These are phyloP conservation scores for Limnephilus auricula DNA, from an alignment of 2,888 invertebrate species.

Conservation along the genomic window DNA sequence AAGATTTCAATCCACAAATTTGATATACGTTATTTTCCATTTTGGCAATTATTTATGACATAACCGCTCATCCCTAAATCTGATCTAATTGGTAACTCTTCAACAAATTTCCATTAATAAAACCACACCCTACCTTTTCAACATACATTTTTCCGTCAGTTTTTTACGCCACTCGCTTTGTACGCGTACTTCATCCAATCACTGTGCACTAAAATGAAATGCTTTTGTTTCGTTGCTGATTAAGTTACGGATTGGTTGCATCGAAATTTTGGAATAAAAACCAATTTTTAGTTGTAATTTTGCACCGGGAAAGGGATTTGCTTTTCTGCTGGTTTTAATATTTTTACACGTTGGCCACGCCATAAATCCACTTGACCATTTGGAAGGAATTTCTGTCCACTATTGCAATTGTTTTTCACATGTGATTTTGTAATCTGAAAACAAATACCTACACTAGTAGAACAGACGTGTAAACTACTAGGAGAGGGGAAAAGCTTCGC, in stretches of 20 bases:
- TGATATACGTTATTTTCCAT: background rate
- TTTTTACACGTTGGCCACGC: background rate
- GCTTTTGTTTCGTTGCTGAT: background rate
- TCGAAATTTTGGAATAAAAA: no score
- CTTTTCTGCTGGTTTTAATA: background rate
- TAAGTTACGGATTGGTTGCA: background rate
- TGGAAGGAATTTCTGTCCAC: background rate
- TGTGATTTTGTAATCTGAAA: background rate
- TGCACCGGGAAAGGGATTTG: background rate
- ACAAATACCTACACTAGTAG: background rate
- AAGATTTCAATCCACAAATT: background rate
- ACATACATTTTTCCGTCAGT: background rate
- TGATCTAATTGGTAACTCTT: no score
- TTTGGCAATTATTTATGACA: background rate
- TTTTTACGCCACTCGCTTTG: background rate
- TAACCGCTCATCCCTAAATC: no score
- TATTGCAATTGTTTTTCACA: background rate
- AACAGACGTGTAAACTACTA: background rate
- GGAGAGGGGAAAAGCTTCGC: background rate
- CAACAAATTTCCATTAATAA: background rate
- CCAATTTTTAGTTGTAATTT: background rate
- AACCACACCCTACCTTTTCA: background rate
- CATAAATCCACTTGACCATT: background rate
- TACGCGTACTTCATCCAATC: background rate
- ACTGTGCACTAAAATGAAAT: background rate